phyloP scores from a whole-genome alignment of 2,888 invertebrate genomes.

The Drosophila flavopinicola region DNA sequence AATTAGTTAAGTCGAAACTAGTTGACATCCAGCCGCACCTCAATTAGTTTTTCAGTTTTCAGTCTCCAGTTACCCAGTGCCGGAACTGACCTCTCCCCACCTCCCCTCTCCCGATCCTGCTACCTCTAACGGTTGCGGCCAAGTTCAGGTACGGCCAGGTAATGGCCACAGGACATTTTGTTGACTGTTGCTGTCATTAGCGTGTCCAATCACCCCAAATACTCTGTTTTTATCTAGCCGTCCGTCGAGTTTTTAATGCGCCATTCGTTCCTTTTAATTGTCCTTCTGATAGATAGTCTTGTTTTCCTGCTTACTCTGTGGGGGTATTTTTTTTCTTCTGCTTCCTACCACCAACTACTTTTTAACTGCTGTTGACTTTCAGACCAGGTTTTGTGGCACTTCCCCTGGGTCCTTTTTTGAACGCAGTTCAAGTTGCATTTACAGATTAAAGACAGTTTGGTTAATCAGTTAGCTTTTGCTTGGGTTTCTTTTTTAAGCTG shows the following conservation, averaged over 20 bases:
- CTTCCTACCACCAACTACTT: constrained; percentile 8
- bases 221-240: constrained; percentile 36
- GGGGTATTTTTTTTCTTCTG: constrained; percentile 7
- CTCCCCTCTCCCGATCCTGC: background rate
- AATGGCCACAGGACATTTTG: constrained; percentile 40
- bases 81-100: background rate
- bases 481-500: constrained; percentile 2
- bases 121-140: constrained; percentile 17
- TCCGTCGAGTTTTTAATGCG: constrained; percentile 64
- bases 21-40: constrained; percentile 70
- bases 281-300: constrained; percentile 57
- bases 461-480: constrained; percentile 6
- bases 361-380: constrained; percentile 60
- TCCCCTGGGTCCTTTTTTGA: constrained; percentile 31
- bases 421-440: constrained; percentile 45
- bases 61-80: constrained; percentile 56
- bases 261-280: constrained; percentile 67
- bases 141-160: constrained; percentile 66
- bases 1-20: constrained; percentile 70
- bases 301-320: constrained; percentile 16
- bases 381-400: constrained; percentile 23
- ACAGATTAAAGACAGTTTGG: constrained; percentile 26
- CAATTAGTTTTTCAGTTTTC: constrained; percentile 44
- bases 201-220: constrained; percentile 59
- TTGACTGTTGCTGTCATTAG: constrained; percentile 73